These are phyloP conservation scores for Eurosta solidaginis DNA, from an alignment of 1,140 invertebrate species.

Conservation along the genomic window DNA sequence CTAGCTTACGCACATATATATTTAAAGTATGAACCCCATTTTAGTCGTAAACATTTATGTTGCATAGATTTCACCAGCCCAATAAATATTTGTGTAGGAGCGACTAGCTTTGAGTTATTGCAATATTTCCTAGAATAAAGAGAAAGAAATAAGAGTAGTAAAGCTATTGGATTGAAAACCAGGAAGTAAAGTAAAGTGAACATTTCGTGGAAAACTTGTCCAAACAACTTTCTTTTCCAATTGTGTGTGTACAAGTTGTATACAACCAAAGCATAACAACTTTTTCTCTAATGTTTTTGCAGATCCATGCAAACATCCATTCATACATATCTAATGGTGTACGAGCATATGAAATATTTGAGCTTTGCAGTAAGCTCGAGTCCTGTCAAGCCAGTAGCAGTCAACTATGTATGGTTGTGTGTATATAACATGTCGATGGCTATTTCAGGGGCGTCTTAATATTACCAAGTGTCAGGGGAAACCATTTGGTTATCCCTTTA, in stretches of 20 bases:
- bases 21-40: no score
- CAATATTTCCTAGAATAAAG: not conserved
- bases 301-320: no score
- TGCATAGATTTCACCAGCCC: not conserved
- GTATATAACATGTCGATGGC: no score
- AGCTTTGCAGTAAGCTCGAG: not conserved
- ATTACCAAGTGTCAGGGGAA: no score
- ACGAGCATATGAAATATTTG: not conserved
- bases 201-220: not conserved
- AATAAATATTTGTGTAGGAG: not conserved
- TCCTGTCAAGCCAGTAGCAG: not conserved
- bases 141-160: conserved; percentile 31
- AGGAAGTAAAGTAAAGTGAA: conserved; percentile 31
- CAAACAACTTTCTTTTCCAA: conserved; percentile 13
- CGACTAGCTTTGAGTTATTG: not conserved
- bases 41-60: no score
- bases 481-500: no score
- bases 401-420: not conserved
- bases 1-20: no score
- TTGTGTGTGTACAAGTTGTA: not conserved
- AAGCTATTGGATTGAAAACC: conserved; percentile 35
- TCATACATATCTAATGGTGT: no score
- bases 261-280: not conserved
- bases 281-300: not conserved
- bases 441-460: no score